Conservation (phyloP, 2,888 invertebrate genomes). For the Drosophila siamana region DNA sequence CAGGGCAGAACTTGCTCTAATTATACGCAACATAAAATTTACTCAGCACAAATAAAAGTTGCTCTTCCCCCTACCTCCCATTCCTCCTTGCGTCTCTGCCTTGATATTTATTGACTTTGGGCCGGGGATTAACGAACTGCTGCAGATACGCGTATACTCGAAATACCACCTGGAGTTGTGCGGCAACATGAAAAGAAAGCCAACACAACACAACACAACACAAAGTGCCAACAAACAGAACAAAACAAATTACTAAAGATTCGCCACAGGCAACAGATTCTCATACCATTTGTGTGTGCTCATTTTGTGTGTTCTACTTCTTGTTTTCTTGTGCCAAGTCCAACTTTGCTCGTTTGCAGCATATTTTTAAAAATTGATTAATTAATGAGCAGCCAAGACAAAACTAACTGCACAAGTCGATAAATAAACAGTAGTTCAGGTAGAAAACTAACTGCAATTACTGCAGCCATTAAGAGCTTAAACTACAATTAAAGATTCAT, state of each 20-base stretch:
- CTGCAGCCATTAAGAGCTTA: background rate
- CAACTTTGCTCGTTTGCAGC: slow-evolving; percentile 11
- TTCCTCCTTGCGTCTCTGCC: no score
- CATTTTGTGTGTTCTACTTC: background rate
- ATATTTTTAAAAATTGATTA: slow-evolving; percentile 23
- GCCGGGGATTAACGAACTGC: slow-evolving; percentile 50
- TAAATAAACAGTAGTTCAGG: slow-evolving; percentile 6
- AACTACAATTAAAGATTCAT: slow-evolving; percentile 1
- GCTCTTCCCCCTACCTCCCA: background rate
- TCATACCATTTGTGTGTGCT: slow-evolving; percentile 11
- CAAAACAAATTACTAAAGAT: slow-evolving; percentile 46
- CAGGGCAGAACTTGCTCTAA: slow-evolving; percentile 74
- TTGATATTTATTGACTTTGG: slow-evolving; percentile 64
- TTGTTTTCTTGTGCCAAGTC: background rate
- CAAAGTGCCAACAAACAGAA: slow-evolving; percentile 11
- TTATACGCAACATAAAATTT: slow-evolving; percentile 82
- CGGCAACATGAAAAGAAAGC: no score
- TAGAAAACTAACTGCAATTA: background rate
- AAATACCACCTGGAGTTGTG: slow-evolving; percentile 48
- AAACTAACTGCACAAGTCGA: background rate
- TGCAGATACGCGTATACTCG: slow-evolving; percentile 26
- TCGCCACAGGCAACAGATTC: slow-evolving; percentile 25
- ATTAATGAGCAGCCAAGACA: slow-evolving; percentile 20
- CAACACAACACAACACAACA: no score
- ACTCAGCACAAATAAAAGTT: slow-evolving; percentile 60